Evolutionary conservation across 2,888 invertebrate species (phyloP).

Genomic region (Hetaerina titia): DNA sequence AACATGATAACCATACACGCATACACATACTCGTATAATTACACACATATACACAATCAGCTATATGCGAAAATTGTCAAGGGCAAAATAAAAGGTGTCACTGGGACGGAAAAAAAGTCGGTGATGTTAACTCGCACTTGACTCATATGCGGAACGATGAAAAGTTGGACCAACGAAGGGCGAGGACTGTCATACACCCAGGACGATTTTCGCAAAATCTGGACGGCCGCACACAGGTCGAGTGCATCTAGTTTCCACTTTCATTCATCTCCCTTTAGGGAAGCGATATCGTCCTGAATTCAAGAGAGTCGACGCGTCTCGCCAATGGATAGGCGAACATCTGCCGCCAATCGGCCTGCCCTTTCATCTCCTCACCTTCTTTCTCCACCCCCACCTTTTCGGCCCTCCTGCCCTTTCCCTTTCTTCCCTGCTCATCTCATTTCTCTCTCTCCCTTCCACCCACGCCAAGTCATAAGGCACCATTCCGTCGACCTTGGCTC

Average conservation of each 20-base stretch:
- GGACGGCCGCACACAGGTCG: background rate
- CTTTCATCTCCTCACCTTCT: background rate
- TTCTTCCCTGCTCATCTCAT: background rate
- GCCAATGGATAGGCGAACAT: background rate
- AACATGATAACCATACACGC: too few relatives aligned
- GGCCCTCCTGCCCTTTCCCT: background rate
- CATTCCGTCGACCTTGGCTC: conserved; percentile 43
- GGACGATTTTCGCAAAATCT: background rate
- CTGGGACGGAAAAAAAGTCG: too few relatives aligned
- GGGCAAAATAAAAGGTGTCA: too few relatives aligned
- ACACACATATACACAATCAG: too few relatives aligned
- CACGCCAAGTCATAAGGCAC: background rate
- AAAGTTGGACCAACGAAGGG: too few relatives aligned
- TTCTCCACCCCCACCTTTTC: too few relatives aligned
- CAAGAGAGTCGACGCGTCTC: background rate
- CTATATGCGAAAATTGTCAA: too few relatives aligned
- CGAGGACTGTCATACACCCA: too few relatives aligned
- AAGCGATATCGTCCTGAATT: background rate
- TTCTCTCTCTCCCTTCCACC: background rate
- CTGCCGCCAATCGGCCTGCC: background rate
- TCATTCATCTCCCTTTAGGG: background rate
- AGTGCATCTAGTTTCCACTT: background rate
- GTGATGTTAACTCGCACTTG: too few relatives aligned
- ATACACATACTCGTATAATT: too few relatives aligned
- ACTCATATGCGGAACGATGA: too few relatives aligned